phyloP scores from a whole-genome alignment of 2,888 invertebrate genomes.

The Leptinotarsa peninsularis region DNA sequence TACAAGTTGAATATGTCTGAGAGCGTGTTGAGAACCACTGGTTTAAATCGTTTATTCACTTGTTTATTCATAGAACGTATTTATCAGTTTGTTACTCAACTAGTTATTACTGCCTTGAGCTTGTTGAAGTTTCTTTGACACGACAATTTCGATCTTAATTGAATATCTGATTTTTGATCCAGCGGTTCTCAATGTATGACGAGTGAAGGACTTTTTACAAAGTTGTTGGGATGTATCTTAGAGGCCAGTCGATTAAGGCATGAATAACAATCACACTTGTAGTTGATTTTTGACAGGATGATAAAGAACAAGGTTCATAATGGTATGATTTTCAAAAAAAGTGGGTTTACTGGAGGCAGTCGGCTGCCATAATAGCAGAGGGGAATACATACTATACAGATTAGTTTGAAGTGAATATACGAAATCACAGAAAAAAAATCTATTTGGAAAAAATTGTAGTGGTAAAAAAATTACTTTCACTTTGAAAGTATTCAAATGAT shows the following conservation, averaged over 20 bases:
- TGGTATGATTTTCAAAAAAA: neutral
- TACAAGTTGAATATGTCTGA: slow-evolving; percentile 21
- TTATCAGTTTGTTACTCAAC: neutral
- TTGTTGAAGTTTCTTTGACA: neutral
- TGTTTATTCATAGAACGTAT: neutral
- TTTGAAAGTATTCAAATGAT: too few species aligned
- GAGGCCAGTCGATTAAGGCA: neutral
- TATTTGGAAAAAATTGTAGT: too few species aligned
- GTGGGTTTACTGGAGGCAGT: neutral
- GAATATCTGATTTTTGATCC: neutral
- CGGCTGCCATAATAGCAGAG: too few species aligned
- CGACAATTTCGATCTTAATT: neutral
- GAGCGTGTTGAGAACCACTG: slow-evolving; percentile 27
- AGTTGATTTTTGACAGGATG: neutral
- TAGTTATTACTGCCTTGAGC: neutral
- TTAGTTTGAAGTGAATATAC: too few species aligned
- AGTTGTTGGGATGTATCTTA: neutral
- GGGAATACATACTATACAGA: too few species aligned
- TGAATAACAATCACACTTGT: neutral
- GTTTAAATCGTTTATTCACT: neutral
- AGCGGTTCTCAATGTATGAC: slow-evolving; percentile 28
- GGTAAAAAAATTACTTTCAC: too few species aligned
- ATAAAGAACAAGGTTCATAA: neutral
- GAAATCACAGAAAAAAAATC: too few species aligned
- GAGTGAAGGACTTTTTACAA: neutral